phyloP scores from a whole-genome alignment of 2,888 invertebrate genomes.

The Amblyteles armatorius region DNA sequence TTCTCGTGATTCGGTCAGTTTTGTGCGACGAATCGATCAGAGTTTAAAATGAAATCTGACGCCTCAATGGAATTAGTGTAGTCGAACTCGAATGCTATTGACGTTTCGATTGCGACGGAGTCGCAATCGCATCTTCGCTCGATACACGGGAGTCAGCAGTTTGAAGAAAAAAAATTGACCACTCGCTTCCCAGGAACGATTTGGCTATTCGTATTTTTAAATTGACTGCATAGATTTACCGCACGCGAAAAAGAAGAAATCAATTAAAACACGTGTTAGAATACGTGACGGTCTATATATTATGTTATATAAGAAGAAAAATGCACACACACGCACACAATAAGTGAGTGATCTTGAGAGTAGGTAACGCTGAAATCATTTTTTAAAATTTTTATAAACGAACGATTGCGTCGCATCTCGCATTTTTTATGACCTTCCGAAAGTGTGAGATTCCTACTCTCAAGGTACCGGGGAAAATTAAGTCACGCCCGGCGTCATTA shows the following conservation, averaged over 20 bases:
- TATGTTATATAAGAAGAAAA: slow-evolving; percentile 54
- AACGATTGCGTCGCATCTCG: not conserved
- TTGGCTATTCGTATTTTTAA: slow-evolving; percentile 38
- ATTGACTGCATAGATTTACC: slow-evolving; percentile 28
- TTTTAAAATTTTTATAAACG: not conserved
- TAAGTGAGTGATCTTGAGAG: slow-evolving; percentile 60
- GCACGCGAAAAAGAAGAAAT: slow-evolving; percentile 29
- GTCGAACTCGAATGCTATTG: slow-evolving; percentile 15
- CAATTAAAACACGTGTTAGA: slow-evolving; percentile 40
- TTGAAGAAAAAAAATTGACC: slow-evolving; percentile 5
- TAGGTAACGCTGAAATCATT: slow-evolving; percentile 42
- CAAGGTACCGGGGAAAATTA: slow-evolving; percentile 57
- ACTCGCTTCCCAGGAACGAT: slow-evolving; percentile 31
- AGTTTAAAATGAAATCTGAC: not conserved
- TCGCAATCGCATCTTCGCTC: not conserved
- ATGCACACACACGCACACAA: slow-evolving; percentile 44
- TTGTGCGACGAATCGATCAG: not conserved
- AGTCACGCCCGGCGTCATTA: slow-evolving; percentile 58
- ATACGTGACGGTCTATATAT: slow-evolving; percentile 46
- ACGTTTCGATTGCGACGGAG: not conserved
- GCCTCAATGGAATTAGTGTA: not conserved
- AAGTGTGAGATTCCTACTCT: slow-evolving; percentile 57
- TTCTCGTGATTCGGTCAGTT: slow-evolving; percentile 23
- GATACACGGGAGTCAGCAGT: not conserved
- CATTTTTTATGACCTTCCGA: slow-evolving; percentile 11